Conservation (phyloP, 2,797 vertebrate genomes). For the Lepus oiostolus region DNA sequence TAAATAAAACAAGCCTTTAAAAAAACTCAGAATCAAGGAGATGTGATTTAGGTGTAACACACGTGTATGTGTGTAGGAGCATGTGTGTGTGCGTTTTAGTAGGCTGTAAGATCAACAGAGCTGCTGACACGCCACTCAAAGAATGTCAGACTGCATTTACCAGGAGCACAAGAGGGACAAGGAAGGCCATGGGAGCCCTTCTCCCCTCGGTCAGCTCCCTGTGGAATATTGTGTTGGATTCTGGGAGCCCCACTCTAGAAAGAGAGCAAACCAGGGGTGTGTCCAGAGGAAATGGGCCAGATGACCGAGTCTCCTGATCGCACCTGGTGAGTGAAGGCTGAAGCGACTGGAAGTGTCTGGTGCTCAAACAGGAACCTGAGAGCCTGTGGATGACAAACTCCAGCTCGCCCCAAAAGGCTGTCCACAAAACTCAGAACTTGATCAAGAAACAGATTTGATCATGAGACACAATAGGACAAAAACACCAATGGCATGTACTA, state of each 20-base stretch:
- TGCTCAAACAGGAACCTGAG: background rate
- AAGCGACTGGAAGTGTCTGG: background rate
- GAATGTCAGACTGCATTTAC: background rate
- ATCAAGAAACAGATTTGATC: background rate
- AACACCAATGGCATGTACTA: background rate
- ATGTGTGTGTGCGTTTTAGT: background rate
- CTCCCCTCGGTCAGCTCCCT: background rate
- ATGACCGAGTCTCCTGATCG: background rate
- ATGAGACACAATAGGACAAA: background rate
- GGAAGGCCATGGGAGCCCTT: too few species aligned
- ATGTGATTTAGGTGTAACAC: background rate
- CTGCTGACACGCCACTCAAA: background rate
- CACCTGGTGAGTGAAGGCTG: background rate
- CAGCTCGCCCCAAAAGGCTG: background rate
- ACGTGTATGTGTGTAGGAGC: background rate
- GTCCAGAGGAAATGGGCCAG: background rate
- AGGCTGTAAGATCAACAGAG: background rate
- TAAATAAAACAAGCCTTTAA: too few species aligned
- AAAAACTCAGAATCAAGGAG: background rate
- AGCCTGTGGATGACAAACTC: rapidly evolving
- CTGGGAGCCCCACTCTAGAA: background rate
- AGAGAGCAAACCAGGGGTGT: background rate
- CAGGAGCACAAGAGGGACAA: background rate
- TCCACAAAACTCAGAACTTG: background rate
- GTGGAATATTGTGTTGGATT: rapidly evolving